These are phyloP conservation scores for Amphipyra berbera DNA, from an alignment of 2,888 invertebrate genomes.

Conservation along the genomic window DNA sequence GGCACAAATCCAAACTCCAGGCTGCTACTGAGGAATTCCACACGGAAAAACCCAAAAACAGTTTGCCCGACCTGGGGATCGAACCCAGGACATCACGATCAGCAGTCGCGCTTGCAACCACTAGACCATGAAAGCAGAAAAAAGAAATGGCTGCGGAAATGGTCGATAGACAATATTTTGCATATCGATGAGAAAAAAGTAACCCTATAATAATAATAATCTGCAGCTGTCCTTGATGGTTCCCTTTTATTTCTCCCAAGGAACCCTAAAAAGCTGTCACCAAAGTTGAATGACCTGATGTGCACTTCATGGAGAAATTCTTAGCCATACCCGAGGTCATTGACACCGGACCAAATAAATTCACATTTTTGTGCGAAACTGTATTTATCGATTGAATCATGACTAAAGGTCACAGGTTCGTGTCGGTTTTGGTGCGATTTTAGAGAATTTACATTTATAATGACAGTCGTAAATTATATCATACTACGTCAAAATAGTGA, in stretches of 20 bases:
- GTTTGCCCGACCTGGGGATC: no score
- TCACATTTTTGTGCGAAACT: constrained; percentile 57
- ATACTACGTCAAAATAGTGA: constrained; percentile 2
- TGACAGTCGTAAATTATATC: constrained; percentile 18
- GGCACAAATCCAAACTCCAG: no score
- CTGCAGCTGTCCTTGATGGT: no score
- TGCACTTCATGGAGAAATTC: constrained; percentile 53
- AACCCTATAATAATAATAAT: no score
- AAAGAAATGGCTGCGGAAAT: no score
- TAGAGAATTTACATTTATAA: constrained; percentile 10
- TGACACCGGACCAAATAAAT: constrained; percentile 53
- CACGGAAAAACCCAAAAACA: no score
- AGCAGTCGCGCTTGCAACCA: no score
- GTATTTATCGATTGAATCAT: constrained; percentile 46
- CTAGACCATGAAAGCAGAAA: no score
- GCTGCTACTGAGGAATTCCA: no score
- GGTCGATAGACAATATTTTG: no score
- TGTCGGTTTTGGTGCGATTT: constrained; percentile 13
- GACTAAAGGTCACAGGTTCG: constrained; percentile 50
- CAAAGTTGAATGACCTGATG: constrained; percentile 51
- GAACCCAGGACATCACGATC: no score
- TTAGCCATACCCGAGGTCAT: constrained; percentile 45
- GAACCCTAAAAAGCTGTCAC: constrained; percentile 49
- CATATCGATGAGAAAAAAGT: no score
- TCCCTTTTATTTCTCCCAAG: background rate